Percentiles rank a stretch among this genome's conserved stretches.
Evolutionary conservation across 2,888 invertebrate genomes (phyloP).

Genomic region (Nephrotoma flavescens): DNA sequence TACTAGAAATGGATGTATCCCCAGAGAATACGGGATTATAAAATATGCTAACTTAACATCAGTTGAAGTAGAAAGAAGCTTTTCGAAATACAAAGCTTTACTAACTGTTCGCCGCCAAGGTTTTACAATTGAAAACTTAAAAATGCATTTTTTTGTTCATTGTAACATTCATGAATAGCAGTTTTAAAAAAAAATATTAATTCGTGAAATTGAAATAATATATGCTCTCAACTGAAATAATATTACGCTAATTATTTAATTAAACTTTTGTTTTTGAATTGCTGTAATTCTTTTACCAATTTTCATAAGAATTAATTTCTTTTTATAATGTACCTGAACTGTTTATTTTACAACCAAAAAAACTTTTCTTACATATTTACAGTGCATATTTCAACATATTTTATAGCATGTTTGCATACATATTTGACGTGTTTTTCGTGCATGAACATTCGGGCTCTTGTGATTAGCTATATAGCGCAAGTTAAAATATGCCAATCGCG

Average conservation of each 20-base stretch:
- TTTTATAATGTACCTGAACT: neutral
- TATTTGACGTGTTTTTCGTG: neutral
- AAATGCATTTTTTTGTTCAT: no score
- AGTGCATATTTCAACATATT: neutral
- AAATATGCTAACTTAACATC: neutral
- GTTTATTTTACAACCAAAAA: neutral
- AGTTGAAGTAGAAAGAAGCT: neutral
- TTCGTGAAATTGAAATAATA: neutral
- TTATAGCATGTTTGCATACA: neutral
- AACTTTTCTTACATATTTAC: no score
- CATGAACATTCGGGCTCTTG: neutral
- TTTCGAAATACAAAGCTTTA: no score
- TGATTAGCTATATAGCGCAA: no score
- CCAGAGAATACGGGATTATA: neutral
- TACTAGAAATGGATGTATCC: neutral
- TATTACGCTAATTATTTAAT: neutral
- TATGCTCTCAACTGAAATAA: neutral
- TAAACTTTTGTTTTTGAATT: neutral
- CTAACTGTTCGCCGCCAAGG: no score
- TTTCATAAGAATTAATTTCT: neutral
- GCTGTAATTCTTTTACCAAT: no score
- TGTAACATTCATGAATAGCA: neutral
- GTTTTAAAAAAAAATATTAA: neutral
- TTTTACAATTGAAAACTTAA: no score
- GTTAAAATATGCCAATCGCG: no score